These are phyloP conservation scores for Macrosoma leucophasiata DNA, from an alignment of 2,888 invertebrate genomes.

Conservation along the genomic window DNA sequence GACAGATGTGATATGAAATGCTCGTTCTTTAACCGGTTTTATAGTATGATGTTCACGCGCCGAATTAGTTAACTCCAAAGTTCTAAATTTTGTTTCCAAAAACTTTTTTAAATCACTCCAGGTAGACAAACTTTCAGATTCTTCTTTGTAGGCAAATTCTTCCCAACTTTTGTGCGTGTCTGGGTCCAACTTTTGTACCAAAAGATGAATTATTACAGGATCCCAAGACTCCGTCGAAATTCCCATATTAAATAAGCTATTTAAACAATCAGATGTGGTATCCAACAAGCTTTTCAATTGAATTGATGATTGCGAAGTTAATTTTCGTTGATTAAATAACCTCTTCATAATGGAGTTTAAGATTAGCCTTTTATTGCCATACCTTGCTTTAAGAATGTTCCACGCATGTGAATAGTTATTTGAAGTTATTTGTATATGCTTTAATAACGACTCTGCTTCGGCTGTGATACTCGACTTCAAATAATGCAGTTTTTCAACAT, in stretches of 20 bases:
- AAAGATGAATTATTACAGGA: slow-evolving; percentile 23
- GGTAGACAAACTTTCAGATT: slow-evolving; percentile 10
- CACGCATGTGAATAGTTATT: slow-evolving; percentile 21
- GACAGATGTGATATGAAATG: slow-evolving; percentile 12
- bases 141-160: slow-evolving; percentile 8
- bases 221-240: slow-evolving; percentile 17
- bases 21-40: not conserved
- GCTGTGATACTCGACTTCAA: slow-evolving; percentile 22
- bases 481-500: slow-evolving; percentile 23
- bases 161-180: slow-evolving; percentile 24
- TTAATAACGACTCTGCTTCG: slow-evolving; percentile 19
- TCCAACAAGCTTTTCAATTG: slow-evolving; percentile 26
- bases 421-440: slow-evolving; percentile 13
- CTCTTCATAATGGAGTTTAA: slow-evolving; percentile 21
- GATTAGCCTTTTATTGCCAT: slow-evolving; percentile 23
- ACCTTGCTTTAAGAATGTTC: slow-evolving; percentile 16
- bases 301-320: slow-evolving; percentile 15
- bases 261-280: slow-evolving; percentile 15
- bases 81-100: slow-evolving; percentile 15
- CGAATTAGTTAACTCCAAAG: slow-evolving; percentile 12
- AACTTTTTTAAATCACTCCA: slow-evolving; percentile 12
- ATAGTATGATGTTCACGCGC: no score
- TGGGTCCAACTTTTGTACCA: slow-evolving; percentile 23
- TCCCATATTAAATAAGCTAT: slow-evolving; percentile 5
- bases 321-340: slow-evolving; percentile 22